These are phyloP conservation scores for Gymnosoma rotundatum DNA, from an alignment of 2,888 invertebrate genomes.

Conservation along the genomic window DNA sequence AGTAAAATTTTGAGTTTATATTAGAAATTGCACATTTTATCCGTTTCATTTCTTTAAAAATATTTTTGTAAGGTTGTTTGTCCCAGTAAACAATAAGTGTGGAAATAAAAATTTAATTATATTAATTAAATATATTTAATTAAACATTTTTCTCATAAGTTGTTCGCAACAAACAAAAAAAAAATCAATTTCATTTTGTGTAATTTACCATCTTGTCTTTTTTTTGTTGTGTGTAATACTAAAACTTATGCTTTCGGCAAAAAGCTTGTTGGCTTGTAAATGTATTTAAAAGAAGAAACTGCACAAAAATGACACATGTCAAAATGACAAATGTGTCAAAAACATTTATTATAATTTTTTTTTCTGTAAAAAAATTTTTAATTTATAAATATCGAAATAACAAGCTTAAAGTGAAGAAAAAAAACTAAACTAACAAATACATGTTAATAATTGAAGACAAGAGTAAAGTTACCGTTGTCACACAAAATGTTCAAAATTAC, in stretches of 20 bases:
- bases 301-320: slow-evolving; percentile 61
- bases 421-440: slow-evolving; percentile 6
- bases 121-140: too few relatives aligned
- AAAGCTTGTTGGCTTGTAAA: slow-evolving; percentile 27
- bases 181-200: too few relatives aligned
- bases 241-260: slow-evolving; percentile 32
- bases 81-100: too few relatives aligned
- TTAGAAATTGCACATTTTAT: too few relatives aligned
- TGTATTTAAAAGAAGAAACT: slow-evolving; percentile 30
- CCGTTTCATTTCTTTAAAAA: too few relatives aligned
- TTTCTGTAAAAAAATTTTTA: slow-evolving; percentile 54
- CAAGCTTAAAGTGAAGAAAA: slow-evolving; percentile 8
- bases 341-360: background rate
- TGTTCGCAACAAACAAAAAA: too few relatives aligned
- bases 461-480: slow-evolving; percentile 40
- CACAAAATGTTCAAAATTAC: background rate
- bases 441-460: slow-evolving; percentile 11
- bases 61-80: too few relatives aligned
- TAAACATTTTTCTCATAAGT: too few relatives aligned
- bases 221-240: slow-evolving; percentile 8
- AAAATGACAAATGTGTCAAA: slow-evolving; percentile 64
- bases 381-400: slow-evolving; percentile 23
- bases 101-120: too few relatives aligned
- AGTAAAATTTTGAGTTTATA: too few relatives aligned
- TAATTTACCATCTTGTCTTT: too few relatives aligned